Base-by-base conservation (phyloP, 2,113 vertebrate species). In the Phocoena phocoena region DNA sequence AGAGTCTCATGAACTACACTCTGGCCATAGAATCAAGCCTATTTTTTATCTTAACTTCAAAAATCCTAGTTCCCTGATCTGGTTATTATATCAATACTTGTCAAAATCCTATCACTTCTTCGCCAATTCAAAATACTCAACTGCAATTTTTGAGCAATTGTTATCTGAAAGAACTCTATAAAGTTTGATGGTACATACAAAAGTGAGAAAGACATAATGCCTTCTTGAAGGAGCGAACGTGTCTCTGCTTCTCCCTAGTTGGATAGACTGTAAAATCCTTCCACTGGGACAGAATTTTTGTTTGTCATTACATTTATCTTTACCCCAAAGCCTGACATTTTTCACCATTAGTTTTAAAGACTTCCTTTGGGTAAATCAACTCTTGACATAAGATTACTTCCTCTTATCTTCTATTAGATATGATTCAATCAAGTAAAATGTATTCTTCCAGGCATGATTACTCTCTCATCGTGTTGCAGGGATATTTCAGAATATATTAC, bases 31-130 rank as follows among this genome's bases (percentile, higher is more conserved):
- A 74, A 68, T 62, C 58, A 88, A 97, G 84, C 10, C 28, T 65
- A 70, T 53, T 88, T 93, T 81, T 70, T 23, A 47, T 84, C 86
- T 68, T 33, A 77, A 71, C n/a, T 90, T 83, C 81, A 80, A 91
- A 63, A 71, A 68, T 13, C 33, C 28, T 36, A 6, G 44, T 90
- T 87, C 33, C 33, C 17, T 60, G 23, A 73, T 62, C 17, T 68
- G 47, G 70, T n/a, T 62, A 62, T 53, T 68, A 28, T 28, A 21
- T 7, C 20, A 58, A 58, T 58, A 88, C 1, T 31, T 95, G 65
- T 38, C 70, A 80, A 93, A 74, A 26, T 3, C 13, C 38, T 76
- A 38, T 65, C 53, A 47, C 2, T 87, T 58, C 68, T 77, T 93
- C 44, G 28, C 62, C 44, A 62, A 41, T 67, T 79, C 44, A 95